These are phyloP conservation scores for Salminus brasiliensis DNA, from an alignment of 2,113 vertebrate species.

Conservation along the genomic window DNA sequence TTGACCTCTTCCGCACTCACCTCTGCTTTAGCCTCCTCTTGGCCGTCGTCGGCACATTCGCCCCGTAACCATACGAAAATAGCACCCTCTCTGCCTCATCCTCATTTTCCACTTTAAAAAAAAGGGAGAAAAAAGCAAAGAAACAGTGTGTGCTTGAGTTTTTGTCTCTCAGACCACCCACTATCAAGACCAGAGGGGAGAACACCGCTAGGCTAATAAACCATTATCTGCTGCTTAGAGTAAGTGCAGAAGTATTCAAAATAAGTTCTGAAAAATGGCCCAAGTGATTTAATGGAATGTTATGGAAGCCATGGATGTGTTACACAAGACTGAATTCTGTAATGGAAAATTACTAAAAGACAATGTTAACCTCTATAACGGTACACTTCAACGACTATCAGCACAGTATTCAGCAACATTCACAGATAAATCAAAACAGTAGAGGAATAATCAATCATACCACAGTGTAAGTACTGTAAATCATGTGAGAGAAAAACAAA, in stretches of 20 bases:
- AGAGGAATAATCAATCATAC: no score
- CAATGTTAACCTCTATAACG: no score
- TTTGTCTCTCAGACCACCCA: constrained; percentile 38
- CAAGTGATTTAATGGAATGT: not conserved
- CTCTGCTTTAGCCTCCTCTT: constrained; percentile 94
- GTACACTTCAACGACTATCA: no score
- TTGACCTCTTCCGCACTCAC: constrained; percentile 66
- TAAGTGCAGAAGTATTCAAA: not conserved
- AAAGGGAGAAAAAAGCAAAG: constrained; percentile 36
- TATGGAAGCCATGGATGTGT: no score
- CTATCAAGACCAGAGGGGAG: not conserved
- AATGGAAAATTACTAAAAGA: not conserved
- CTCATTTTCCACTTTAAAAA: constrained; percentile 88
- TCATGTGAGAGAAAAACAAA: no score
- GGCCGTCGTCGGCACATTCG: constrained; percentile 95
- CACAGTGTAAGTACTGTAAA: no score
- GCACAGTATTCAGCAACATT: no score
- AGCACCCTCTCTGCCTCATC: constrained; percentile 94
- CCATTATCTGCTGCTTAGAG: constrained; percentile 18
- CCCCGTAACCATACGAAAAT: constrained; percentile 96
- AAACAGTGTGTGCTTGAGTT: not conserved
- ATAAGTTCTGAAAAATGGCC: not conserved
- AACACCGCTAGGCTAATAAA: constrained; percentile 13
- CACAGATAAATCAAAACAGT: no score
- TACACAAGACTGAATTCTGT: not conserved